Base-by-base conservation (phyloP, 2,113 vertebrate species). In the Chloropsis hardwickii region DNA sequence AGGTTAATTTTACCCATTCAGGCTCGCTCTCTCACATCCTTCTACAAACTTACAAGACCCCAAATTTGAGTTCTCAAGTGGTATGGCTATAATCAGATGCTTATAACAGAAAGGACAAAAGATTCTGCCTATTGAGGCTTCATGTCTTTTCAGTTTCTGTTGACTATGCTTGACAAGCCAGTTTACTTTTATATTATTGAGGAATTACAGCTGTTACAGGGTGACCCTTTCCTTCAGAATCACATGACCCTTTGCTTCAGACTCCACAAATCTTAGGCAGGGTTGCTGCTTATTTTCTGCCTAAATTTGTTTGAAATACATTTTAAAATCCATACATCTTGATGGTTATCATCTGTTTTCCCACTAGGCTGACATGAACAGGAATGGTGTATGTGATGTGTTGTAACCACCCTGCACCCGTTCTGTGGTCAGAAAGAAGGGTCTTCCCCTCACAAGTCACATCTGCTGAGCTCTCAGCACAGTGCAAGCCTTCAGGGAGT, bases 1-100 rank as follows among this genome's bases (percentile, higher is more conserved):
- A 53, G 12, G 23, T 69, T 65, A 53, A 48, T 45, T 91, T 84
- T 48, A 67, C 21, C 17, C 15, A 21, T 48, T 53, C 31, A 40
- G 44, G 4, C 11, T 81, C 21, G 3, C 13, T 60, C 28, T 57
- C 14, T 64, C 19, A 45, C 18, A 54, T 24, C 15, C 9, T 71
- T 61, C 21, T 5, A 2, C 35, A 11, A 4, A 20, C 27, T 61
- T 45, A 53, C 10, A 81, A 57, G 45, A 12, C 18, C 14, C 3
- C 7, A 72, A 0, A 61, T 14, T 2, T 12, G 10, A 5, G 2
- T 27, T 40, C 39, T 23, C 9, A 29, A 45, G 42, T 12, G 4
- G 9, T 53, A 44, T 65, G n/a, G 14, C 11, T 47, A 37, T 3
- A 4, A 71, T 60, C 14, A 56, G 11, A 53, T 65, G 5, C 19